Conservation (phyloP, 2,113 vertebrate genomes). For the Pseudonaja textilis region DNA sequence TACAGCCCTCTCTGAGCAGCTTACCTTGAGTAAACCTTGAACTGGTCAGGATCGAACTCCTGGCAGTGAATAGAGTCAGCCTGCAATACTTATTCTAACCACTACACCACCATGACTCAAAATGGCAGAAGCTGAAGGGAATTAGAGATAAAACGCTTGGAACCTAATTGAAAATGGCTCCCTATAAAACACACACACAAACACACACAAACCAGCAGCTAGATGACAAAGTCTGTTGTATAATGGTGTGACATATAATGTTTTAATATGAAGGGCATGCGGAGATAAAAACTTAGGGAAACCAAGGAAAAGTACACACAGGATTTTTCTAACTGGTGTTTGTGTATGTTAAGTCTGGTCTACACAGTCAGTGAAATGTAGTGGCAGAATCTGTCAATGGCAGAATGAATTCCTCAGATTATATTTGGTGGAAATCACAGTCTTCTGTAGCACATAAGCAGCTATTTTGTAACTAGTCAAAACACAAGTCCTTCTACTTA, state of each 20-base stretch:
- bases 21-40: neutral
- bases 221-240: slow-evolving; percentile 71
- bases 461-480: neutral
- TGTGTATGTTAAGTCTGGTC: neutral
- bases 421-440: neutral
- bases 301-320: slow-evolving; percentile 34
- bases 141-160: slow-evolving; percentile 67
- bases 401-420: neutral
- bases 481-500: neutral
- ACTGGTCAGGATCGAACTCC: neutral
- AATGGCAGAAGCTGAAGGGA: slow-evolving; percentile 60
- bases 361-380: neutral
- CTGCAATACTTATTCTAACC: neutral
- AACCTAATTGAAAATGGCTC: slow-evolving; percentile 72
- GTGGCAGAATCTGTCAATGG: neutral
- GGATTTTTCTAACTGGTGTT: neutral
- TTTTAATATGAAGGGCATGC: slow-evolving; percentile 63
- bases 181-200: slow-evolving; percentile 56
- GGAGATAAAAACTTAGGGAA: slow-evolving; percentile 58
- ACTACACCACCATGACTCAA: neutral
- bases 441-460: neutral
- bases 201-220: slow-evolving; percentile 43
- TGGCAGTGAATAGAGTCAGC: neutral
- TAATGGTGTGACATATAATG: slow-evolving; percentile 57
- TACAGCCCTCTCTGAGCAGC: neutral